Evolutionary conservation across 2,797 vertebrate species (phyloP).

Genomic region (Sciurus carolinensis): DNA sequence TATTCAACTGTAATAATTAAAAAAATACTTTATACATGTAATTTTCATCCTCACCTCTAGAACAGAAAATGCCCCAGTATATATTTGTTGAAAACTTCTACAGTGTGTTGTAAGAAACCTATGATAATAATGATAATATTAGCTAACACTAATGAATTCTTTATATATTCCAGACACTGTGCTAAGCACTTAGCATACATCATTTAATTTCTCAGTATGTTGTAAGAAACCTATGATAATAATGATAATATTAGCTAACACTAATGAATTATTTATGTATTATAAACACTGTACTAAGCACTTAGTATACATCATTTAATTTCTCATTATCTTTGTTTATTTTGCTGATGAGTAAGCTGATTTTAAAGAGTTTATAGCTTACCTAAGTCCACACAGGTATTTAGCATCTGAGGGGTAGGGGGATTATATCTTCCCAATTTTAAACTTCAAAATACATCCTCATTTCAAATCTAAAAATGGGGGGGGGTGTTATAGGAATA

Average conservation of each 20-base stretch:
- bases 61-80: background rate
- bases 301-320: background rate
- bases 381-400: background rate
- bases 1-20: background rate
- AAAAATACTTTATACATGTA: background rate
- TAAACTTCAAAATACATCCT: background rate
- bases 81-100: constrained; percentile 9
- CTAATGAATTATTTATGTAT: constrained; percentile 7
- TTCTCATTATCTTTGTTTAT: background rate
- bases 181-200: background rate
- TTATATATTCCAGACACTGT: background rate
- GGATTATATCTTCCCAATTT: background rate
- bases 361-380: constrained; percentile 52
- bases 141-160: background rate
- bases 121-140: background rate
- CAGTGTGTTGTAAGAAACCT: background rate
- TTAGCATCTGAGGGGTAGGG: background rate
- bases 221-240: background rate
- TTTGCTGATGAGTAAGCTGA: background rate
- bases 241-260: background rate
- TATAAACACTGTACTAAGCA: background rate
- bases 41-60: background rate
- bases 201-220: background rate
- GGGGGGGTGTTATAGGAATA: background rate
- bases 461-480: background rate